A percentile compares a stretch with the other conserved stretches of the same genome.
Conservation (phyloP, 2,797 vertebrate species). For the Lycodopsis pacificus region DNA sequence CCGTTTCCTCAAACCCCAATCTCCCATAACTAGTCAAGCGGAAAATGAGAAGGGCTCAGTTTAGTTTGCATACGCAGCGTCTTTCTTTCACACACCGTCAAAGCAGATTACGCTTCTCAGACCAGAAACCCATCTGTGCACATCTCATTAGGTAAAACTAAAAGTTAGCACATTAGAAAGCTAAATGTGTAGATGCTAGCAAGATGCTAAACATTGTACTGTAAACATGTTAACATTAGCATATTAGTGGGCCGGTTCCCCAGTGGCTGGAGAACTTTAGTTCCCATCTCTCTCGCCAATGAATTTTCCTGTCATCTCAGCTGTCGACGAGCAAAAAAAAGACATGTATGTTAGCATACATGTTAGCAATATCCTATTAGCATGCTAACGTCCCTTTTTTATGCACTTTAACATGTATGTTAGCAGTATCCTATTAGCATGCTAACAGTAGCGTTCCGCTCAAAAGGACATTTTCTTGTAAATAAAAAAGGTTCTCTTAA, state of each 20-base stretch:
- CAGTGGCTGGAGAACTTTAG: neutral
- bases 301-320: neutral
- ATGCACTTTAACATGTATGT: neutral
- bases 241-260: neutral
- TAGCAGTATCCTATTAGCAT: neutral
- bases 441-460: neutral
- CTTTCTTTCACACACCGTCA: conserved; percentile 15
- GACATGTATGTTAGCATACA: neutral
- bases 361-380: neutral
- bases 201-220: neutral
- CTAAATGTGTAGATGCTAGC: neutral
- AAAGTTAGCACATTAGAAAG: neutral
- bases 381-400: neutral
- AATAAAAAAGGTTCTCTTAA: no score
- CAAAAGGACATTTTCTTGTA: neutral
- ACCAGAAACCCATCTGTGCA: neutral
- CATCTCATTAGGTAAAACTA: neutral
- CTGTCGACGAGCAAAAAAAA: neutral
- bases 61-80: conserved; percentile 15
- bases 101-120: conserved; percentile 14
- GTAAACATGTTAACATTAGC: neutral
- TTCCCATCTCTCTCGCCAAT: neutral
- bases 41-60: conserved; percentile 71
- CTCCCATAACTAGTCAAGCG: conserved; percentile 59
- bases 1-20: conserved; percentile 18